phyloP scores from a whole-genome alignment of 1,140 invertebrate species.

The Psix sp. region DNA sequence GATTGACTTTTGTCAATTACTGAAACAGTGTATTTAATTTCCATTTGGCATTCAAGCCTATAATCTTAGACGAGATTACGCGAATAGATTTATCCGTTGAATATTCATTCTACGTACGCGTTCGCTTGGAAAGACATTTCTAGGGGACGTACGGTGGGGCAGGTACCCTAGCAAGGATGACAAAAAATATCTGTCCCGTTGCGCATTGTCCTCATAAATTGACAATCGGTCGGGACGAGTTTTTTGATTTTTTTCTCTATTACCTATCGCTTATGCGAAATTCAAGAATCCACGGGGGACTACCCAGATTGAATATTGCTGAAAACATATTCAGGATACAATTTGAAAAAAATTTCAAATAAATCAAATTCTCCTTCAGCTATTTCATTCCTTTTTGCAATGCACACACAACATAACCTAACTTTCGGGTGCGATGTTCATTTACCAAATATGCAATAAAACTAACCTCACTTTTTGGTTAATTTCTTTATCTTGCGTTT shows the following conservation, averaged over 20 bases:
- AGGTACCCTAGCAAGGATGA: slow-evolving; percentile 63
- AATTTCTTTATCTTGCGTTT: too few relatives aligned
- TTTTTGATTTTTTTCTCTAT: slow-evolving; percentile 20
- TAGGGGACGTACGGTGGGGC: slow-evolving; percentile 64
- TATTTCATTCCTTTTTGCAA: too few relatives aligned
- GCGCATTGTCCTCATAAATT: slow-evolving; percentile 31
- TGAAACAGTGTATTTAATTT: slow-evolving; percentile 65
- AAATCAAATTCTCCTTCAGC: too few relatives aligned
- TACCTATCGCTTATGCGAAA: slow-evolving; percentile 20
- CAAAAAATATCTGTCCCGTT: slow-evolving; percentile 46
- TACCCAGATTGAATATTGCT: slow-evolving; percentile 19
- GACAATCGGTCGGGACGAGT: slow-evolving; percentile 21
- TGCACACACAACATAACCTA: too few relatives aligned
- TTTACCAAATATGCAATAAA: too few relatives aligned
- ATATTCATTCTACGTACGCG: slow-evolving; percentile 71
- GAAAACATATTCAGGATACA: not conserved
- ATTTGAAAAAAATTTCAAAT: not conserved
- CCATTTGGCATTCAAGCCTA: slow-evolving; percentile 53
- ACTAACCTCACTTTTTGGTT: too few relatives aligned
- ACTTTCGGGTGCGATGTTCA: too few relatives aligned
- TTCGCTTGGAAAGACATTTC: slow-evolving; percentile 71
- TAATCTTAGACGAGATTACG: slow-evolving; percentile 63
- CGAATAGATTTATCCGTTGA: slow-evolving; percentile 53
- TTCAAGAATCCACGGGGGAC: slow-evolving; percentile 18
- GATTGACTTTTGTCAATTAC: slow-evolving; percentile 1